Conservation (phyloP, 2,888 invertebrate species). For the Resseliella maxima region DNA sequence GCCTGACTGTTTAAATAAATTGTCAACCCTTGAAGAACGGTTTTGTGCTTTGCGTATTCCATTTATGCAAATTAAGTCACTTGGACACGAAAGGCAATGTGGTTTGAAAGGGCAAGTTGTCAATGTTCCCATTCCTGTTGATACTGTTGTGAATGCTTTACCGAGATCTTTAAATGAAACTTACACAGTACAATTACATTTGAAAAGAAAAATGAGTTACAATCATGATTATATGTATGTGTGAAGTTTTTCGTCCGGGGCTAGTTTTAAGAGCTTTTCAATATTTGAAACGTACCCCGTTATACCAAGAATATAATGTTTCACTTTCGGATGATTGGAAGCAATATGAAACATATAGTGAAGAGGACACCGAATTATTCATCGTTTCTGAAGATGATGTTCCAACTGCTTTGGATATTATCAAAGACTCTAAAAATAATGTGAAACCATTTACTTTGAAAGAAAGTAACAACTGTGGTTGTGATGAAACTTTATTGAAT, state of each 20-base stretch:
- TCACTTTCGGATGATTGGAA: background rate
- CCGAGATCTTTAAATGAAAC: slow-evolving; percentile 58
- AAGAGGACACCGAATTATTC: background rate
- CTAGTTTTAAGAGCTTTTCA: slow-evolving; percentile 58
- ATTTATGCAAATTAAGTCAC: slow-evolving; percentile 59
- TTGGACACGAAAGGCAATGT: slow-evolving; percentile 60
- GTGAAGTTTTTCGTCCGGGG: slow-evolving; percentile 59
- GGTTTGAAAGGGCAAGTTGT: slow-evolving; percentile 59
- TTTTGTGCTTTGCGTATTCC: slow-evolving; percentile 59
- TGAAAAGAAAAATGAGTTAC: slow-evolving; percentile 58
- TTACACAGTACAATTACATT: slow-evolving; percentile 59
- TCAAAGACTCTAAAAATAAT: background rate
- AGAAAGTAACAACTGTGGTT: slow-evolving; percentile 58
- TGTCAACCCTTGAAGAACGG: slow-evolving; percentile 60
- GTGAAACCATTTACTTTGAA: slow-evolving; percentile 33
- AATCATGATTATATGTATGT: slow-evolving; percentile 58
- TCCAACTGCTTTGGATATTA: background rate
- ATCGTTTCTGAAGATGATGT: background rate
- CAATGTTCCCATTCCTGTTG: slow-evolving; percentile 60
- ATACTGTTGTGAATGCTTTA: slow-evolving; percentile 58
- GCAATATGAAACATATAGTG: background rate
- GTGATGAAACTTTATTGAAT: slow-evolving; percentile 59
- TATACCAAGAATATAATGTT: background rate
- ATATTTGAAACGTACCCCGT: slow-evolving; percentile 57
- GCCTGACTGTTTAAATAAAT: slow-evolving; percentile 58